Evolutionary conservation across 2,888 invertebrate genomes (phyloP), one percentile per base, ranked within the genome.

Genomic region (Pediacus dermestoides): DNA sequence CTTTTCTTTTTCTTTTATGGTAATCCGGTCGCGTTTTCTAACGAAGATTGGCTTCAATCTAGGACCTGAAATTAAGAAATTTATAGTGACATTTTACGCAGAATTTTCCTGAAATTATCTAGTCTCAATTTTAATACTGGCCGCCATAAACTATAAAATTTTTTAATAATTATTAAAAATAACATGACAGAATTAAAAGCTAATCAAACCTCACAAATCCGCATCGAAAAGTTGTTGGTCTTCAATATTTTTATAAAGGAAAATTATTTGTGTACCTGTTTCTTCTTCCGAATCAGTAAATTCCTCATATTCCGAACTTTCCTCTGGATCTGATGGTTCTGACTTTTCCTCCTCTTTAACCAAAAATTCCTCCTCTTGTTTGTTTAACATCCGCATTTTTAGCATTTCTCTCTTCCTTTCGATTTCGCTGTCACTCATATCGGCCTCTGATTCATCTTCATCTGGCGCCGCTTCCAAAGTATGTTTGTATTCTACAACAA

Each of bases 41-140:
- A 96, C 93, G 72, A 95, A 96, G 1, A 96, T 88, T 1, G 95
- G 96, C 62, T 95, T 96, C 4, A 96, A 76, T 37, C 95, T 74
- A 0, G 94, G 93, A 3, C 90, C 90, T 74, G 22, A 21, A 52
- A 53, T 12, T 30, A 16, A 11, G 22, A 32, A 34, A 11, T 16
- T 11, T 37, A n/a, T 16, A 9, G 3, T 15, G 22, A 30, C 8
- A n/a, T n/a, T n/a, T n/a, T n/a, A n/a, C n/a, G n/a, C n/a, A n/a
- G n/a, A n/a, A n/a, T n/a, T n/a, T n/a, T n/a, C n/a, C n/a, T n/a
- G n/a, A n/a, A n/a, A n/a, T n/a, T n/a, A n/a, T n/a, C n/a, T n/a
- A n/a, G n/a, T n/a, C n/a, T n/a, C n/a, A n/a, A n/a, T n/a, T n/a
- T n/a, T n/a, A n/a, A n/a, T n/a, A n/a, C n/a, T n/a, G n/a, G n/a